These are phyloP conservation scores for Picus viridis DNA, from an alignment of 2,797 vertebrate genomes.

Conservation along the genomic window DNA sequence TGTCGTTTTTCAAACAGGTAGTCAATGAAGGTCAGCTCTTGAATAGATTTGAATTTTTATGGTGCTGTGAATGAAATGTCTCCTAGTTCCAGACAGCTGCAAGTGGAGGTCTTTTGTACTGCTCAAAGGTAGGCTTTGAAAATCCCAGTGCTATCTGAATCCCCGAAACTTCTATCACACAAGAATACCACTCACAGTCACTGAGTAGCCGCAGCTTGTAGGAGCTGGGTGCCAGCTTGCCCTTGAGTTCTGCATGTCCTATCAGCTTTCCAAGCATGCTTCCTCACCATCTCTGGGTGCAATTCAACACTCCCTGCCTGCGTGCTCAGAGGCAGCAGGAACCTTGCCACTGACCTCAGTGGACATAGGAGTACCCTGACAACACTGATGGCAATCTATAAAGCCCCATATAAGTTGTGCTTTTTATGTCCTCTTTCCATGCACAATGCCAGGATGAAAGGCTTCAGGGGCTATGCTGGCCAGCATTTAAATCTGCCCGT, in stretches of 20 bases:
- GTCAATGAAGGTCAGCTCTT: conserved; percentile 8
- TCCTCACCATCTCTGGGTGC: neutral
- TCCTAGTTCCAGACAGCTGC: neutral
- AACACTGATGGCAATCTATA: neutral
- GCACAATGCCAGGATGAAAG: neutral
- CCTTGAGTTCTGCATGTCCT: neutral
- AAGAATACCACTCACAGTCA: neutral
- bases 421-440: neutral
- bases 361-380: neutral
- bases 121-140: neutral
- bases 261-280: neutral
- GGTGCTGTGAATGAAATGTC: neutral
- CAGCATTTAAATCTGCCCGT: neutral
- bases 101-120: neutral
- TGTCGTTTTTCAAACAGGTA: conserved; percentile 18
- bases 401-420: neutral
- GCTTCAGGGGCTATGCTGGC: neutral
- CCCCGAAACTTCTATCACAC: neutral
- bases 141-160: neutral
- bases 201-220: neutral
- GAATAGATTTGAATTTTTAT: conserved; percentile 29
- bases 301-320: neutral
- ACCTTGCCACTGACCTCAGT: neutral
- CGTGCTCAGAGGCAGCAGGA: neutral
- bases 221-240: conserved; percentile 5